phyloP scores from a whole-genome alignment of 2,113 vertebrate species.

The Probosciger aterrimus region DNA sequence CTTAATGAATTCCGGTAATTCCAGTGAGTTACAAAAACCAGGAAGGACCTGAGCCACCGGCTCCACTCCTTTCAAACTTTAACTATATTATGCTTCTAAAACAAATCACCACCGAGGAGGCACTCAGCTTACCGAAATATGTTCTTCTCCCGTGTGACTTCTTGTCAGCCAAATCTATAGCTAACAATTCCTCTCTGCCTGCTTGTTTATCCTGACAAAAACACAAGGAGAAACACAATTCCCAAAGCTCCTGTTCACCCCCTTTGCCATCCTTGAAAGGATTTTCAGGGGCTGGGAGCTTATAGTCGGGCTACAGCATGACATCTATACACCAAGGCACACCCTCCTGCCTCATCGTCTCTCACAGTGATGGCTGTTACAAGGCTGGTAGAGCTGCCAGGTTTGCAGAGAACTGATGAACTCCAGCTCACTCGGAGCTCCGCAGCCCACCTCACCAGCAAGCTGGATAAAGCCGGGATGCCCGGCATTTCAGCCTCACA shows the following conservation, averaged over 20 bases:
- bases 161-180: slow-evolving; percentile 35
- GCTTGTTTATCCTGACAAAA: slow-evolving; percentile 8
- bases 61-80: neutral
- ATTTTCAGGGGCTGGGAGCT: neutral
- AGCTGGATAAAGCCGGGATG: rapidly evolving
- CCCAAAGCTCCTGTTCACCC: neutral
- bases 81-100: neutral
- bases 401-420: neutral
- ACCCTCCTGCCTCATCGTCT: neutral
- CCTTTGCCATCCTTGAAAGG: neutral
- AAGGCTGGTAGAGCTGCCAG: neutral
- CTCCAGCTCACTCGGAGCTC: rapidly evolving
- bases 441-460: rapidly evolving
- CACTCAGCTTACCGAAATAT: neutral
- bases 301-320: rapidly evolving
- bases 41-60: neutral
- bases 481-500: neutral
- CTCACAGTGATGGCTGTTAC: rapidly evolving
- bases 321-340: neutral
- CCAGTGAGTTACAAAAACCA: neutral
- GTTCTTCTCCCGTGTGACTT: neutral
- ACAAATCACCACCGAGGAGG: neutral
- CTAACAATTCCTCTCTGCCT: slow-evolving; percentile 27
- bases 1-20: slow-evolving; percentile 30
- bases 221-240: neutral